Evolutionary conservation across 2,797 vertebrate species (phyloP).

Genomic region (Mus spretus): DNA sequence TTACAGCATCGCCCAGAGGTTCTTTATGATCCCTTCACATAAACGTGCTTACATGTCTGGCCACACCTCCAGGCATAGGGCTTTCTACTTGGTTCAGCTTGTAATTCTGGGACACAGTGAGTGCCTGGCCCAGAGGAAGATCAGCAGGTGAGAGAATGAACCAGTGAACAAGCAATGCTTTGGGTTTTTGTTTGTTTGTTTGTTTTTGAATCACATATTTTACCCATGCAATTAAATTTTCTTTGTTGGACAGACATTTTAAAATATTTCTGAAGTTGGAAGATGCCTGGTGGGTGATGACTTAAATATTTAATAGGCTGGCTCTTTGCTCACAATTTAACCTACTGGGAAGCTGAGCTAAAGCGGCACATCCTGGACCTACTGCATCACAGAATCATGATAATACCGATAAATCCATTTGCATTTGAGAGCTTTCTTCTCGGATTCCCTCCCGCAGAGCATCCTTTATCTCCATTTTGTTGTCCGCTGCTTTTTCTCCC

Average conservation of each 20-base stretch:
- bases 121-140: background rate
- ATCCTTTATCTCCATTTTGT: background rate
- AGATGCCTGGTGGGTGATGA: background rate
- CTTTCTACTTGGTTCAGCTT: conserved; percentile 11
- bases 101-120: background rate
- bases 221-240: background rate
- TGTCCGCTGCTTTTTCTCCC: background rate
- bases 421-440: background rate
- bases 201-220: background rate
- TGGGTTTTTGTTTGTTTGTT: background rate
- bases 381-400: background rate
- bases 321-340: background rate
- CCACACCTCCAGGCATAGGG: background rate
- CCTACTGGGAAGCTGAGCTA: background rate
- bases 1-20: background rate
- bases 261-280: conserved; percentile 11
- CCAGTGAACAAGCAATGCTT: background rate
- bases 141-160: background rate
- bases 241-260: background rate
- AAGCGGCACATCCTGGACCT: background rate
- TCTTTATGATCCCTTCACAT: background rate
- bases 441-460: background rate
- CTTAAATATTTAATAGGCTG: background rate
- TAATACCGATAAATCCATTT: background rate
- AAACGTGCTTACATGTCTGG: background rate